Conservation (phyloP, 2,888 invertebrate genomes). For the Polymixis lichenea region DNA sequence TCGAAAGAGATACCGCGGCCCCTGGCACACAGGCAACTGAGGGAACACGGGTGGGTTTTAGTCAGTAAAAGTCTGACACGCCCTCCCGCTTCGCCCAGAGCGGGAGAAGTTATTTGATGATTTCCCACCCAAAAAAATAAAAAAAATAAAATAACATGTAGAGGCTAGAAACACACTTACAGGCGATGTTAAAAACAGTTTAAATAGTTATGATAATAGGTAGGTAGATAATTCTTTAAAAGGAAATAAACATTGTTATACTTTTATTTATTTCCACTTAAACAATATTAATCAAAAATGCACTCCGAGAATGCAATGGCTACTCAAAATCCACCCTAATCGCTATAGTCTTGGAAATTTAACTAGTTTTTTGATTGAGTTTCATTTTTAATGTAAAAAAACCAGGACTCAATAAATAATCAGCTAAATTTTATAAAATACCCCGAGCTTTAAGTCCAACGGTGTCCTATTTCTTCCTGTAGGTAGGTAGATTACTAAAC, state of each 20-base stretch:
- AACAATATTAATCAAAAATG: not conserved
- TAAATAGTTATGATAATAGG: not conserved
- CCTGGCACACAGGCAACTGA: too few species aligned
- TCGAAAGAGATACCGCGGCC: too few species aligned
- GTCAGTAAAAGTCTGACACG: too few species aligned
- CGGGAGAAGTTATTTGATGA: too few species aligned
- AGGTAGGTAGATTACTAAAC: slow-evolving; percentile 33
- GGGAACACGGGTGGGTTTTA: too few species aligned
- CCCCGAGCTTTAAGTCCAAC: not conserved
- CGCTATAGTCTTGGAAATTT: not conserved
- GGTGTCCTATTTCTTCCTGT: slow-evolving; percentile 1
- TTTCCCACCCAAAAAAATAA: too few species aligned
- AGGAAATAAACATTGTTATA: not conserved
- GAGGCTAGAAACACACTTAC: not conserved
- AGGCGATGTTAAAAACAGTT: not conserved
- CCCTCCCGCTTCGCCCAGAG: too few species aligned
- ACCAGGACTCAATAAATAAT: not conserved
- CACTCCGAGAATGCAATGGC: not conserved
- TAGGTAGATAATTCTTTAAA: not conserved
- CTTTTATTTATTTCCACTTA: not conserved
- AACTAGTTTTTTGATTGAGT: not conserved
- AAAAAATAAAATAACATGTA: too few species aligned
- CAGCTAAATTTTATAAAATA: slow-evolving; percentile 17
- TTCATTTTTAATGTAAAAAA: not conserved
- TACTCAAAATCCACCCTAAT: not conserved